Evolutionary conservation across 2,888 invertebrate genomes (phyloP).

Genomic region (Oscheius sp.): DNA sequence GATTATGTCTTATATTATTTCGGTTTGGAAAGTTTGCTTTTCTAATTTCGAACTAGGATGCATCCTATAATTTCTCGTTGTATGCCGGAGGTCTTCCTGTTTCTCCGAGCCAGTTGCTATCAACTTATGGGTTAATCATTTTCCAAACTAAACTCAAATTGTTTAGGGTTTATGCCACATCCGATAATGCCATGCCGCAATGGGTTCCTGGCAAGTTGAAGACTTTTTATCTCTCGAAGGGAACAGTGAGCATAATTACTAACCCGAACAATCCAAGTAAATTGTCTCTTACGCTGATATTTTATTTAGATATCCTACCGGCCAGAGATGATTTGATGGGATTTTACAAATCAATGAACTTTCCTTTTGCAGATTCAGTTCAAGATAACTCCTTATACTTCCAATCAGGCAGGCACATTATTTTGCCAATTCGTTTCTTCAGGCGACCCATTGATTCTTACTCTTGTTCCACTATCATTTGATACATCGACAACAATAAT

Average conservation of each 20-base stretch:
- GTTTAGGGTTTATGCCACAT: not conserved
- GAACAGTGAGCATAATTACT: not conserved
- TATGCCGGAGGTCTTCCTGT: conserved; percentile 9
- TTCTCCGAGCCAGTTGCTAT: not conserved
- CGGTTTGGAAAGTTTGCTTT: not conserved
- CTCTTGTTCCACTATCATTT: not conserved
- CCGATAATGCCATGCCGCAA: conserved; percentile 16
- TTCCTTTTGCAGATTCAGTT: not conserved
- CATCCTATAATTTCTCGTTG: not conserved
- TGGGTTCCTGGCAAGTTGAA: conserved; percentile 6
- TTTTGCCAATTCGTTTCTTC: not conserved
- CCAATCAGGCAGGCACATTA: not conserved
- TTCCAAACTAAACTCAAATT: too few relatives aligned
- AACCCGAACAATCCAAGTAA: not conserved
- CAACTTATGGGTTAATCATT: conserved; percentile 17
- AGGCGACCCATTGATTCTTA: not conserved
- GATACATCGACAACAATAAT: not conserved
- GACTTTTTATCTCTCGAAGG: not conserved
- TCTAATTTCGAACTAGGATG: not conserved
- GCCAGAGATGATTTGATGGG: not conserved
- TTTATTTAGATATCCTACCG: not conserved
- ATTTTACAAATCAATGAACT: conserved; percentile 9
- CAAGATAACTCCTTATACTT: not conserved
- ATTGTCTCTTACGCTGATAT: not conserved
- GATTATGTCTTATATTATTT: not conserved